These are phyloP conservation scores for Heliconius congener DNA, from an alignment of 1,140 invertebrate genomes.

Conservation along the genomic window DNA sequence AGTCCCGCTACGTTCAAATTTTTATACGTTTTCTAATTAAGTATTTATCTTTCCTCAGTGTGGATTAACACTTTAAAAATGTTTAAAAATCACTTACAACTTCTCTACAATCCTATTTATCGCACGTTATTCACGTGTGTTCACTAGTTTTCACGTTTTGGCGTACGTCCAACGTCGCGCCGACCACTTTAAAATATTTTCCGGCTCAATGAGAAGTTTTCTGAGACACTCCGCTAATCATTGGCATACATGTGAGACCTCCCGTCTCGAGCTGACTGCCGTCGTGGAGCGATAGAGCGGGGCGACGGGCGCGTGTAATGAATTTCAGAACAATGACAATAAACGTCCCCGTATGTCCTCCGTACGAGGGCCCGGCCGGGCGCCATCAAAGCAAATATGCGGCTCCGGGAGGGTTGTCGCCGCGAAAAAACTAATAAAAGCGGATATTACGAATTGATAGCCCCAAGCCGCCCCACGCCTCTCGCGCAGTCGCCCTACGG, in stretches of 20 bases:
- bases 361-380: constrained; percentile 35
- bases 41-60: too few relatives aligned
- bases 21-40: too few relatives aligned
- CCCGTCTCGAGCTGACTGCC: constrained; percentile 29
- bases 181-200: constrained; percentile 15
- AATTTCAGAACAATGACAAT: constrained; percentile 49
- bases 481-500: constrained; percentile 6
- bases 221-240: constrained; percentile 26
- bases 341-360: constrained; percentile 40
- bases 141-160: not conserved
- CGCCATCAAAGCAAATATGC: constrained; percentile 65
- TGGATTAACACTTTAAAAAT: too few relatives aligned
- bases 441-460: constrained; percentile 55
- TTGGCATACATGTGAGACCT: constrained; percentile 18
- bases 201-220: constrained; percentile 24
- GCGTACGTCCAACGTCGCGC: not conserved
- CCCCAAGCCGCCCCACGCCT: constrained; percentile 17
- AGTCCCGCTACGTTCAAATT: too few relatives aligned
- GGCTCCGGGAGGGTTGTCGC: constrained; percentile 55
- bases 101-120: not conserved
- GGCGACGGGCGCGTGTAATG: constrained; percentile 39
- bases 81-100: not conserved
- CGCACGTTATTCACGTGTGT: not conserved
- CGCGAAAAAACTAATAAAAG: constrained; percentile 78
- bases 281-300: not conserved